Evolutionary conservation across 2,113 vertebrate species (phyloP), one percentile per base, ranked within the genome.

Genomic region (Ariopsis seemanni): DNA sequence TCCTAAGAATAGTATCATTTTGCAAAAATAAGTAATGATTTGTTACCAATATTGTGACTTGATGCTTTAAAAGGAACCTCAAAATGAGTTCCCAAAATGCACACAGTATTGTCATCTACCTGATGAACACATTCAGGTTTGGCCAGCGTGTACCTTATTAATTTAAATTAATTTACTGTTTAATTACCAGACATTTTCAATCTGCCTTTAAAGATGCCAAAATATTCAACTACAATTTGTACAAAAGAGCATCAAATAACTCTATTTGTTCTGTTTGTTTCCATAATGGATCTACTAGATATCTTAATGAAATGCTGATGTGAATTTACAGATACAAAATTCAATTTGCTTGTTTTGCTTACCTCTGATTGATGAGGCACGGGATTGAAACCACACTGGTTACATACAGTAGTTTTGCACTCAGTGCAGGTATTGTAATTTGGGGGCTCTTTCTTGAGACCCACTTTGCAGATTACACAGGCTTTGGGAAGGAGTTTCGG

Each of bases 311-410:
- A 87, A 72, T n/a, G 57, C 42, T 81, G 75, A 89, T 75, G 83
- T 85, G 48, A 75, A 81, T 27, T 57, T 74, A 75, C 58, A 60
- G 34, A 55, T 62, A 89, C 15, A 87, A 65, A 83, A 88, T 72
- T 27, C 12, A 88, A 20, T 83, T n/a, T 50, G 96, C 86, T 27
- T 83, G 62, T 65, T 74, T 88, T 42, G 42, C 83, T 89, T 94
- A 98, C 97, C 94, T 98, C 96, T 95, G 97, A 95, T 2, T 95
- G 93, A 88, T 95, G 94, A 92, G 95, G 95, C 91, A 94, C 95
- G 22, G 98, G 98, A 93, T 98, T 98, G 92, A 99, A 99, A 81
- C 98, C 98, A 94, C 98, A 99, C n/a, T 98, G 95, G 90, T 96
- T 97, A 91, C 98, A 99, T 85, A 99, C 98, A 20, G 93, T 94